A percentile compares a stretch with the other conserved stretches of the same genome.
phyloP scores from a whole-genome alignment of 2,888 invertebrate genomes.

The Meganola albula region DNA sequence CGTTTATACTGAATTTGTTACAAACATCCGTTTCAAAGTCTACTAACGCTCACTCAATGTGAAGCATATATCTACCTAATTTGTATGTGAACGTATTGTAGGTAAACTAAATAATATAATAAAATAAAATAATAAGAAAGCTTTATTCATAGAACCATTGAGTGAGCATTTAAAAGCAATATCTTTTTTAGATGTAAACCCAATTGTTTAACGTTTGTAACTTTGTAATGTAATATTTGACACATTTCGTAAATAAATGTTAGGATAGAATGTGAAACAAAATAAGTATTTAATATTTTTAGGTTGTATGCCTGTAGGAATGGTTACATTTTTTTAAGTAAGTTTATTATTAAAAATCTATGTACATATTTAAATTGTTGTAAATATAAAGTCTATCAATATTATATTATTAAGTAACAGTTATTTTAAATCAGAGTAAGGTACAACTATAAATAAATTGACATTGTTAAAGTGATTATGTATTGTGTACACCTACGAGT shows the following conservation, averaged over 20 bases:
- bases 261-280: constrained; percentile 29
- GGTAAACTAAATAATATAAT: no score
- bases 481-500: constrained; percentile 23
- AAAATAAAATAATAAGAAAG: no score
- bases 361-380: constrained; percentile 71
- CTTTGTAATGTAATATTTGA: constrained; percentile 20
- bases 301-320: constrained; percentile 33
- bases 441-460: constrained; percentile 30
- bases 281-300: constrained; percentile 32
- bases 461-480: constrained; percentile 27
- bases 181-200: no score
- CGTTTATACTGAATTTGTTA: no score
- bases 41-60: constrained; percentile 10
- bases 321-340: constrained; percentile 45
- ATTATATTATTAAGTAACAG: constrained; percentile 38
- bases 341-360: constrained; percentile 58
- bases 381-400: constrained; percentile 71
- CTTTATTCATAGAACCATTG: no score
- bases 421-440: constrained; percentile 25
- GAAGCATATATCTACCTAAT: no score
- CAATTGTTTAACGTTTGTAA: constrained; percentile 6
- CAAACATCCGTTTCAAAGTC: no score
- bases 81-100: no score
- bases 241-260: constrained; percentile 42
- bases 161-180: no score